A percentile compares a stretch with the other conserved stretches of the same genome.
phyloP scores from a whole-genome alignment of 2,113 vertebrate species.

The Stegastes partitus region DNA sequence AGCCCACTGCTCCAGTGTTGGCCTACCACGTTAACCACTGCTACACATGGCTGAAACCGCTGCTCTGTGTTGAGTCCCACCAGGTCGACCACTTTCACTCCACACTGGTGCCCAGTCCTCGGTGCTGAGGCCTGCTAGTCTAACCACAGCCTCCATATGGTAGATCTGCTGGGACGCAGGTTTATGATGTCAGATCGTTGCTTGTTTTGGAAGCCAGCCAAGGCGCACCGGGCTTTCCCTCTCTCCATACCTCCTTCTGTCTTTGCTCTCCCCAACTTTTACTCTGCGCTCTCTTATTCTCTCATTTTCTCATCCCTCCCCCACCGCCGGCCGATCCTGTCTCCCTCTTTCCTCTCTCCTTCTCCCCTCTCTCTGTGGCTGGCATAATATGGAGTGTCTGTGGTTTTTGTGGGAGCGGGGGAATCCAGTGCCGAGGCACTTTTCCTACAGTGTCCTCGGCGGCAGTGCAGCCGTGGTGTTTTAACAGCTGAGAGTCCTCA shows the following conservation, averaged over 20 bases:
- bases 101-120: constrained; percentile 63
- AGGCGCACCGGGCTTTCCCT: constrained; percentile 79
- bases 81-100: constrained; percentile 68
- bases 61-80: constrained; percentile 66
- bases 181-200: constrained; percentile 87
- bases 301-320: constrained; percentile 77
- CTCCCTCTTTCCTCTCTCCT: constrained; percentile 75
- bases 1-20: constrained; percentile 67
- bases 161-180: constrained; percentile 83
- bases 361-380: constrained; percentile 72
- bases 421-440: constrained; percentile 85
- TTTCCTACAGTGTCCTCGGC: constrained; percentile 82
- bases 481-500: constrained; percentile 89
- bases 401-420: constrained; percentile 85
- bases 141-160: constrained; percentile 79
- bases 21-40: constrained; percentile 79
- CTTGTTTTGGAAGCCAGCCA: constrained; percentile 83
- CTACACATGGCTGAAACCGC: constrained; percentile 79
- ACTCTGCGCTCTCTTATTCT: constrained; percentile 63
- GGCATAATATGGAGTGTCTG: constrained; percentile 84
- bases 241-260: constrained; percentile 71
- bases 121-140: constrained; percentile 64
- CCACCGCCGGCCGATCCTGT: constrained; percentile 68
- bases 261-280: constrained; percentile 71
- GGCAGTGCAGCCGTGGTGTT: constrained; percentile 83